Evolutionary conservation across 1,140 invertebrate genomes (phyloP).

Genomic region (Harlomillsia oculata): DNA sequence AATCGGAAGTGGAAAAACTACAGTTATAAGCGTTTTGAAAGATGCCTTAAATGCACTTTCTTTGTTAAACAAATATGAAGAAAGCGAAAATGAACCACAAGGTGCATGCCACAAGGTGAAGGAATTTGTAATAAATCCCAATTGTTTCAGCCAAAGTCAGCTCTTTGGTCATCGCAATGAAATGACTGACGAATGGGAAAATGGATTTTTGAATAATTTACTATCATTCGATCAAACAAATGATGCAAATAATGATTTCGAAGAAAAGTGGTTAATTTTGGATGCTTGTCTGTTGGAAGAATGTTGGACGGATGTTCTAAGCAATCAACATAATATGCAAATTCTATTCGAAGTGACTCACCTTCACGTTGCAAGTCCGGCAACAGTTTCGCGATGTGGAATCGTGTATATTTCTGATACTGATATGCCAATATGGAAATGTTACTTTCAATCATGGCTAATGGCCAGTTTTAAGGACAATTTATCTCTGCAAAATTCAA

Average conservation of each 20-base stretch:
- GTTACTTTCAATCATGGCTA: too few relatives aligned
- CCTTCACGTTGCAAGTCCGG: slow-evolving; percentile 73
- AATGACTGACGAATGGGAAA: slow-evolving; percentile 77
- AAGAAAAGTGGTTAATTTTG: too few relatives aligned
- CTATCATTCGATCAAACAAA: background rate
- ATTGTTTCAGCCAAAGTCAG: slow-evolving; percentile 77
- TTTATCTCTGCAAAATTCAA: background rate
- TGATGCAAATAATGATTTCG: too few relatives aligned
- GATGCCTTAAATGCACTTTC: slow-evolving; percentile 54
- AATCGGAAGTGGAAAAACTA: slow-evolving; percentile 45
- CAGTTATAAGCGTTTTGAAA: slow-evolving; percentile 49
- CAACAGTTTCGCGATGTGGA: slow-evolving; percentile 80
- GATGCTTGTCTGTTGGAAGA: too few relatives aligned
- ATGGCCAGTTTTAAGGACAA: background rate
- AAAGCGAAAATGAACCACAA: too few relatives aligned
- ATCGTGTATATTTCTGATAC: too few relatives aligned
- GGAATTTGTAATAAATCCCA: slow-evolving; percentile 72
- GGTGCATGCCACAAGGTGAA: too few relatives aligned
- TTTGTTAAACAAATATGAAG: too few relatives aligned
- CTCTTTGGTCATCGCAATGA: slow-evolving; percentile 78
- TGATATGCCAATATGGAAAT: too few relatives aligned
- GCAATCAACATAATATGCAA: too few relatives aligned
- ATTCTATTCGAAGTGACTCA: slow-evolving; percentile 55
- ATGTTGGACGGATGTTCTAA: too few relatives aligned
- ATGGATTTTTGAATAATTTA: slow-evolving; percentile 49